These are phyloP conservation scores for Clistopyga incitator DNA, from an alignment of 2,888 invertebrate genomes.

Conservation along the genomic window DNA sequence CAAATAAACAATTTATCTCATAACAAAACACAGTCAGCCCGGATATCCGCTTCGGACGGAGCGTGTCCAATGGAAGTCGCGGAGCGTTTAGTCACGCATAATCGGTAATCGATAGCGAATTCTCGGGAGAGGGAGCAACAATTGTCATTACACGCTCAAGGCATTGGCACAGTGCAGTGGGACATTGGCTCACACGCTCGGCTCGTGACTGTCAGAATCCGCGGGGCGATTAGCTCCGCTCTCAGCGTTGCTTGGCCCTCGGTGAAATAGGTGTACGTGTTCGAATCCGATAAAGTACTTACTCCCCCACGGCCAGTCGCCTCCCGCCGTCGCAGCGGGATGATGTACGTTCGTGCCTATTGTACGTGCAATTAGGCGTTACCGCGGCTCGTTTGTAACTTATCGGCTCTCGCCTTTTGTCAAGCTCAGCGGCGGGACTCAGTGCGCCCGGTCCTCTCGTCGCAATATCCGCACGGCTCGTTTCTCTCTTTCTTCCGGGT, in stretches of 20 bases:
- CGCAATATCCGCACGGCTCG: neutral
- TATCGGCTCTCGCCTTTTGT: conserved; percentile 60
- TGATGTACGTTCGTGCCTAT: conserved; percentile 61
- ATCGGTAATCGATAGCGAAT: conserved; percentile 73
- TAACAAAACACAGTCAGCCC: neutral
- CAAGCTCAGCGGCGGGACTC: conserved; percentile 13
- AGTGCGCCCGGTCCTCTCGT: neutral
- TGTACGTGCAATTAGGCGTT: conserved; percentile 66
- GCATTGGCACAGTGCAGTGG: conserved; percentile 1
- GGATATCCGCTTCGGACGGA: conserved; percentile 4
- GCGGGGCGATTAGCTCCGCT: conserved; percentile 60
- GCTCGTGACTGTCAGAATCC: conserved; percentile 50
- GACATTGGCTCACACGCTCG: neutral
- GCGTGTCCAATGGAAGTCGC: conserved; percentile 59
- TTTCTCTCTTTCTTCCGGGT: neutral
- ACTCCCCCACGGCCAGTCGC: conserved; percentile 1
- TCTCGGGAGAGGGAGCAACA: conserved; percentile 55
- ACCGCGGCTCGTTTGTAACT: conserved; percentile 63
- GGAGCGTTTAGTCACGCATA: conserved; percentile 67
- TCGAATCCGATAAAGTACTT: conserved; percentile 65
- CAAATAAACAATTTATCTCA: too few species aligned
- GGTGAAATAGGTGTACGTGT: conserved; percentile 45
- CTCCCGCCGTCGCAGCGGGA: conserved; percentile 27
- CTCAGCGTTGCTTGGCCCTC: conserved; percentile 13
- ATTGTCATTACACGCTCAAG: conserved; percentile 63